A percentile compares a stretch with the other conserved stretches of the same genome.
These are phyloP conservation scores for Ptychoptera contaminata DNA, from an alignment of 2,888 invertebrate genomes.

Conservation along the genomic window DNA sequence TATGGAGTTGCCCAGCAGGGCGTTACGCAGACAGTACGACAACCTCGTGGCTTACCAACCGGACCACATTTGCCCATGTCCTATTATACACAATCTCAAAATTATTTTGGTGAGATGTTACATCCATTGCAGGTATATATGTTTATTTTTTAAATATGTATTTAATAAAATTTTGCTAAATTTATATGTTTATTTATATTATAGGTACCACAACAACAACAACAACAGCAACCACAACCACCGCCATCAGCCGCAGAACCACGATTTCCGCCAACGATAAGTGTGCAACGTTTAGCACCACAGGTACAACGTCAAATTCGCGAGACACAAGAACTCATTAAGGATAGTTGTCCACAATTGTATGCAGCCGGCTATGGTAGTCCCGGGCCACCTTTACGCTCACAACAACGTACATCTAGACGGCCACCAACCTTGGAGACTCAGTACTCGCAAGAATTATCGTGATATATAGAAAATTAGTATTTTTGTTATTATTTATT, in stretches of 20 bases:
- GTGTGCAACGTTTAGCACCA: conserved; percentile 31
- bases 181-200: conserved; percentile 34
- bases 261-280: conserved; percentile 31
- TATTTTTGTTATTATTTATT: conserved; percentile 6
- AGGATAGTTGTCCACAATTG: conserved; percentile 32
- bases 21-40: neutral
- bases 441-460: conserved; percentile 33
- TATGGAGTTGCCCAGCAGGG: conserved; percentile 19
- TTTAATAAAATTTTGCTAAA: neutral
- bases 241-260: conserved; percentile 20
- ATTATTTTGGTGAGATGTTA: conserved; percentile 27
- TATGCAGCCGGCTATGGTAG: conserved; percentile 31
- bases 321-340: conserved; percentile 33
- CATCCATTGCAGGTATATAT: conserved; percentile 25
- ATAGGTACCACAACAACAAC: conserved; percentile 33
- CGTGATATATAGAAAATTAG: conserved; percentile 34
- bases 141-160: no score
- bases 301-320: conserved; percentile 32
- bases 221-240: neutral
- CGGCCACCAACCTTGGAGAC: conserved; percentile 34
- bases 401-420: conserved; percentile 27
- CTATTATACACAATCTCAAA: conserved; percentile 19
- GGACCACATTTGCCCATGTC: conserved; percentile 23
- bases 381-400: conserved; percentile 30
- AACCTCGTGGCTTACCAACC: neutral